A percentile compares a stretch with the other conserved stretches of the same genome.
phyloP scores from a whole-genome alignment of 2,797 vertebrate species.

The Heliangelus exortis region DNA sequence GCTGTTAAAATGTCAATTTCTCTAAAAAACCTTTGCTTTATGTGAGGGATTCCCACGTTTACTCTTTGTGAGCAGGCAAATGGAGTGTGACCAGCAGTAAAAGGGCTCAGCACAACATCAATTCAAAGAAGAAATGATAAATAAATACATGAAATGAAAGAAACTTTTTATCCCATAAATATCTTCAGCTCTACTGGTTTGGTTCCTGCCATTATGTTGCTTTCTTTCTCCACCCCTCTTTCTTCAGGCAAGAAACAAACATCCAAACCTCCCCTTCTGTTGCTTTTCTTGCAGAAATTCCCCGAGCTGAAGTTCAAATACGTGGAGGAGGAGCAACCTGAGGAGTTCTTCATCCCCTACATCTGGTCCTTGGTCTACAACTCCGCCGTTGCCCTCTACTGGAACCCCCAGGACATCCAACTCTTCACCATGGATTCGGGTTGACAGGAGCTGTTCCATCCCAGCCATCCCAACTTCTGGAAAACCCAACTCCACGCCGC shows the following conservation, averaged over 20 bases:
- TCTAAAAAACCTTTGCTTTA: not conserved
- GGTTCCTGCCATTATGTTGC: not conserved
- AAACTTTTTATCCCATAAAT: not conserved
- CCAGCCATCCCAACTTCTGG: not conserved
- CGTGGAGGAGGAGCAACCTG: constrained; percentile 96
- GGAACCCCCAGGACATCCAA: constrained; percentile 92
- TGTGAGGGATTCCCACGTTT: not conserved
- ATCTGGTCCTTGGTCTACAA: constrained; percentile 97
- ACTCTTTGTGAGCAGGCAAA: not conserved
- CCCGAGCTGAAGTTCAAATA: constrained; percentile 98
- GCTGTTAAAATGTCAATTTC: not conserved
- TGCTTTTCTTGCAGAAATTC: constrained; percentile 88
- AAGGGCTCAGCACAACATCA: not conserved
- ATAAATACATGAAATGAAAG: no score
- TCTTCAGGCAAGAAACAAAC: not conserved
- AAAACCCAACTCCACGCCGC: not conserved
- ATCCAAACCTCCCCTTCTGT: not conserved
- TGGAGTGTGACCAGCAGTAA: not conserved
- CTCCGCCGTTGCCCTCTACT: constrained; percentile 90
- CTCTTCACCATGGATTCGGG: constrained; percentile 96
- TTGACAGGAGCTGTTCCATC: constrained; percentile 67
- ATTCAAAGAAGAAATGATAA: not conserved
- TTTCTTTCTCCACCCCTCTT: not conserved
- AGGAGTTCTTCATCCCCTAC: constrained; percentile 98
- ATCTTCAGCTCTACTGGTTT: not conserved